Conservation (phyloP, 2,113 vertebrate genomes). For the Rhipidura dahli region DNA sequence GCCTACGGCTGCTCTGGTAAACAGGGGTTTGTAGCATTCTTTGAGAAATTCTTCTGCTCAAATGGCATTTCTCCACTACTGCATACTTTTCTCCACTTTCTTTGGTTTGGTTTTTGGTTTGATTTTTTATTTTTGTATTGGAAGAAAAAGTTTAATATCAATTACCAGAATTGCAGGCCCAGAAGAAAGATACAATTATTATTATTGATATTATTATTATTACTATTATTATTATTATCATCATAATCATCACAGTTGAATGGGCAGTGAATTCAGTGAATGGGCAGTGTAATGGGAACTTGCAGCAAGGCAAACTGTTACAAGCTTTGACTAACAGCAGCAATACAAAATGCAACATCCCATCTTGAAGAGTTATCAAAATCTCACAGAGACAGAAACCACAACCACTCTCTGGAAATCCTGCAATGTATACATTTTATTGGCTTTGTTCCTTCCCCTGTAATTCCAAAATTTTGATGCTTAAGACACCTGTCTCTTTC, state of each 20-base stretch:
- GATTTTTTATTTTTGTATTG: too few relatives aligned
- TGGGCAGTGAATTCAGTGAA: not conserved
- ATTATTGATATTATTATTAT: too few relatives aligned
- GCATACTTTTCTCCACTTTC: not conserved
- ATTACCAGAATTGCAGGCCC: not conserved
- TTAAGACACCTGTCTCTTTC: not conserved
- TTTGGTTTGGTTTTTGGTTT: not conserved
- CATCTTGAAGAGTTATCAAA: not conserved
- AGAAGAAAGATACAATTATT: not conserved
- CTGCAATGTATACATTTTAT: not conserved
- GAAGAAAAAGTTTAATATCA: not conserved
- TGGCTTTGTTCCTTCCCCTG: not conserved
- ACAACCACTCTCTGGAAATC: not conserved
- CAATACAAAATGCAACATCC: not conserved
- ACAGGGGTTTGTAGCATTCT: conserved; percentile 56
- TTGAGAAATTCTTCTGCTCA: conserved; percentile 45
- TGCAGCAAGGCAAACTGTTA: not conserved
- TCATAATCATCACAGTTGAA: not conserved
- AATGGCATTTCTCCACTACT: not conserved
- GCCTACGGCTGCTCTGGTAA: conserved; percentile 25
- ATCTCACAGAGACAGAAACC: not conserved
- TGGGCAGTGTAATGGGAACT: not conserved
- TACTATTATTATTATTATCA: too few relatives aligned
- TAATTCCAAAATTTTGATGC: not conserved
- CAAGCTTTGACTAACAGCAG: not conserved